Evolutionary conservation across 64 coral and sea anemone species (phyloP), one percentile per base, ranked within the genome.

Genomic region (Actinia equina): DNA sequence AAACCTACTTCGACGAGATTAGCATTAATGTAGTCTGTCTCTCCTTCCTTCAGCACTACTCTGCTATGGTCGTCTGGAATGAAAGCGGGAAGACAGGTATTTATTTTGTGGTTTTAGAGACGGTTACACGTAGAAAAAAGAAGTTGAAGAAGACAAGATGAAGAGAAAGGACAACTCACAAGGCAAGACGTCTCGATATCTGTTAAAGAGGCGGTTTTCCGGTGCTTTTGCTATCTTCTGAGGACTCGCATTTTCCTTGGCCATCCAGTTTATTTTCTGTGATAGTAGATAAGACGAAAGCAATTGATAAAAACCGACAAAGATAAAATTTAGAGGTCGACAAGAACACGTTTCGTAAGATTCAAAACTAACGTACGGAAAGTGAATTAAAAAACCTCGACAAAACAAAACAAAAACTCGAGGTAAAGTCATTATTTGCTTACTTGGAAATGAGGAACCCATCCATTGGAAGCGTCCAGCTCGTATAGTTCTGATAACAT

Each of bases 121-220:
- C 55, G 55, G 7, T 57, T 57, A 30, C 13, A 58, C 37, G 45
- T 23, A 14, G 37, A 60, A 11, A 44, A 67, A 86, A 14, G 27
- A 60, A 53, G 37, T 85, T 30, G 53, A 58, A 17, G n/a, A n/a
- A n/a, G 62, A 23, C 62, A 23, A 65, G 12, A 57, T 6, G 55
- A 57, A 60, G 37, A 60, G 57, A 44, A 86, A 86, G 9, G 27
- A 60, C 59, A 86, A 96, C 94, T 96, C 90, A 96, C 94, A 96
- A 85, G 94, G 94, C 51, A 96, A 83, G 77, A 96, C 94, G 84
- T 96, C 94, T 52, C 94, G 92, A 67, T 96, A 96, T 61, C 94
- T 87, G 81, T 96, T 96, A 4, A 93, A 77, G 43, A 80, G 88
- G 79, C 91, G 88, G 88, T 96, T 96, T 85, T 92, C 91, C 7